These are phyloP conservation scores for Artemia franciscana DNA, from an alignment of 1,140 invertebrate species.

Conservation along the genomic window DNA sequence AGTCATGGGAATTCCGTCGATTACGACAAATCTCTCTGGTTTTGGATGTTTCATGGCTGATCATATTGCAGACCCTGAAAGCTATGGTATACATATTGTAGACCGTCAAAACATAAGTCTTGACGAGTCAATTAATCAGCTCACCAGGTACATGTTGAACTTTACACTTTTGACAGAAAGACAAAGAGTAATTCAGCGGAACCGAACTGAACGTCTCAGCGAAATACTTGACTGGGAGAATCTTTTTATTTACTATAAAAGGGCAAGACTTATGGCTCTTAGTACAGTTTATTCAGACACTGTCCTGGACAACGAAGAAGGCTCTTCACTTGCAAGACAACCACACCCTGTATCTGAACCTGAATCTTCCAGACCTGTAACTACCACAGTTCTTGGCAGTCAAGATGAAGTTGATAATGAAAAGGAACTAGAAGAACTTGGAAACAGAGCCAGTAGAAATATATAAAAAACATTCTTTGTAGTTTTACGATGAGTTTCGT, in stretches of 20 bases:
- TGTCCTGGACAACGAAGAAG: constrained; percentile 38
- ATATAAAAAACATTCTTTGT: too few species aligned
- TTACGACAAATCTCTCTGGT: constrained; percentile 90
- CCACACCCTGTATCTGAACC: constrained; percentile 80
- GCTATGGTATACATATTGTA: constrained; percentile 96
- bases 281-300: constrained; percentile 62
- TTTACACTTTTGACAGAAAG: constrained; percentile 68
- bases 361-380: constrained; percentile 57
- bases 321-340: constrained; percentile 42
- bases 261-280: constrained; percentile 68
- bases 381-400: constrained; percentile 69
- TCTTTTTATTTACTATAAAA: constrained; percentile 84
- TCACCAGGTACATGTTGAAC: constrained; percentile 84
- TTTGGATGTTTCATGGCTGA: constrained; percentile 99
- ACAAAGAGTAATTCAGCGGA: constrained; percentile 93
- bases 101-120: constrained; percentile 67
- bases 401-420: constrained; percentile 50
- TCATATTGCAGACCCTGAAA: constrained; percentile 88
- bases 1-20: constrained; percentile 94
- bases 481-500: too few species aligned
- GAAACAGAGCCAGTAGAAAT: too few species aligned
- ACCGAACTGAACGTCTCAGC: constrained; percentile 85
- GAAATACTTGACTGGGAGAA: constrained; percentile 97
- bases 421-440: constrained; percentile 32
- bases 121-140: constrained; percentile 75